Base-by-base conservation (phyloP, 2,113 vertebrate species). In the Myotis yumanensis region DNA sequence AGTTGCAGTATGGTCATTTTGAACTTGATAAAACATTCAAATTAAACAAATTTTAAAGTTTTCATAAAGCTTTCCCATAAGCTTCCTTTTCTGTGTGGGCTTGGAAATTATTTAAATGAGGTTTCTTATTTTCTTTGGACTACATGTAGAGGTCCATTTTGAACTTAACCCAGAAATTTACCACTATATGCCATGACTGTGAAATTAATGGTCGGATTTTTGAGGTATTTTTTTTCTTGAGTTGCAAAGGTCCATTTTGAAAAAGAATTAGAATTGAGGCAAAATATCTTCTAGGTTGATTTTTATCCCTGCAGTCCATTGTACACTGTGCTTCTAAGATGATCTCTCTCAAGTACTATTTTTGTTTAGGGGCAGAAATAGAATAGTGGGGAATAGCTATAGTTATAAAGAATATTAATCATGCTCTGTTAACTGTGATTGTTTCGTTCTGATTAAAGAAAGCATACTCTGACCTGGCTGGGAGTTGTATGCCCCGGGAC, bases 111-210 rank as follows among this genome's bases (percentile, higher is more conserved):
- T 7, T 87, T 40, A 92, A 72, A 48, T 22, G n/a, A 92, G 18
- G 15, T 43, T 77, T 95, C 37, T 62, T 17, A 59, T 18, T 86
- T 79, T 91, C 43, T 91, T 84, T 80, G 73, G 46, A 75, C 28
- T 23, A 46, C 11, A 71, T 16, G 7, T 48, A 28, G 72, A 51
- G 23, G 23, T 85, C 4, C 46, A 71, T 14, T 91, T 81, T 5
- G 35, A 15, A 15, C 37, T 93, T 93, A 88, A 85, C 28, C 79
- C 35, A 32, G 73, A 88, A 85, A 52, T 46, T 93, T 51, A 88
- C 15, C 37, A 84, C 15, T 4, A 28, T 48, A 37, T 54, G 43
- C 25, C 28, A 23, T 76, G 51, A 37, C 57, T 72, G 20, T 62
- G 35, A 83, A 91, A 95, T 51, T 81, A 83, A 75, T 11, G 17